These are phyloP conservation scores for Prorops nasuta DNA, from an alignment of 1,140 invertebrate species.

Conservation along the genomic window DNA sequence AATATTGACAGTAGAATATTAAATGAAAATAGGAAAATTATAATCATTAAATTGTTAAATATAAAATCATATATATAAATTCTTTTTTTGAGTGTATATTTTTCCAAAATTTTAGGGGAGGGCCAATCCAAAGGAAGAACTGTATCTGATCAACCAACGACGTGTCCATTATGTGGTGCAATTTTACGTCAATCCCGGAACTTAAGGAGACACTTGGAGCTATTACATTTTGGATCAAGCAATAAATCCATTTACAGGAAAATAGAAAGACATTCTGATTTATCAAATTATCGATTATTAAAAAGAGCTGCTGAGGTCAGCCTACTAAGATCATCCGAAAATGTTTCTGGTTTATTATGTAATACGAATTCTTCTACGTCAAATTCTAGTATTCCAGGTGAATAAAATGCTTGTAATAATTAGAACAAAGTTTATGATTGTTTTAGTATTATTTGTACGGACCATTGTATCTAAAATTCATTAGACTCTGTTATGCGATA, in stretches of 20 bases:
- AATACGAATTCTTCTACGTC: conserved; percentile 30
- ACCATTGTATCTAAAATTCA: too few relatives aligned
- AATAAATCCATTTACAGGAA: too few relatives aligned
- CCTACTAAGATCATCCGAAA: too few relatives aligned
- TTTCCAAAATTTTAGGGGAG: conserved; percentile 38
- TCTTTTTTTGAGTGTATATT: conserved; percentile 16
- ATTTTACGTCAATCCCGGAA: conserved; percentile 51
- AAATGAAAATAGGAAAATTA: conserved; percentile 7
- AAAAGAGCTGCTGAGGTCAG: too few relatives aligned
- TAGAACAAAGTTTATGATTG: conserved; percentile 11
- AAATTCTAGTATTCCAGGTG: conserved; percentile 37
- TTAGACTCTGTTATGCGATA: too few relatives aligned
- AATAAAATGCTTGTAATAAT: conserved; percentile 18
- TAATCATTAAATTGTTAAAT: too few relatives aligned
- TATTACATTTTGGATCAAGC: conserved; percentile 47
- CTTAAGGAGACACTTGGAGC: conserved; percentile 48
- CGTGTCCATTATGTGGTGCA: conserved; percentile 50
- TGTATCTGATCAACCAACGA: conserved; percentile 49
- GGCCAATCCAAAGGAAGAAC: conserved; percentile 36
- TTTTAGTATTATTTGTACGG: too few relatives aligned
- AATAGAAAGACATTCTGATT: too few relatives aligned
- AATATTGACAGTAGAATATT: background rate
- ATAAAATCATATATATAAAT: too few relatives aligned
- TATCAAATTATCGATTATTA: too few relatives aligned
- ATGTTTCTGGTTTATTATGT: too few relatives aligned